Evolutionary conservation across 2,113 vertebrate species (phyloP), one percentile per base, ranked within the genome.

Genomic region (Callipepla squamata): DNA sequence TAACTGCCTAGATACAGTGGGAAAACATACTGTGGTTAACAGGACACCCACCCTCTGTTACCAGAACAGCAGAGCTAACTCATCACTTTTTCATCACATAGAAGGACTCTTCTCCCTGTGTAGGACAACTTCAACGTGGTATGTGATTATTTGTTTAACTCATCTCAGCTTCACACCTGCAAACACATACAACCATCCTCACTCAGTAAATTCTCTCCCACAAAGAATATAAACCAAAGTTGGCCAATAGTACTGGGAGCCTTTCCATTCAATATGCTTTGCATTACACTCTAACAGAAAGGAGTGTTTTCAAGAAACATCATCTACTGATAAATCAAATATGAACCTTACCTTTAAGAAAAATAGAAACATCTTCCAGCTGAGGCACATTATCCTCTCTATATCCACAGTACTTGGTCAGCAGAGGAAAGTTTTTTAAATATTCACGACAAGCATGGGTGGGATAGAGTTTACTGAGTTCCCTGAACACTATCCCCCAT

Each of bases 391-490:
- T 99, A 97, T 99, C 99, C 78, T 99, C 98, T 75, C 98, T 95
- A 95, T 99, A 99, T 77, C 99, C 99, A 61, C 99, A 99, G 86
- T 98, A 97, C 68, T 99, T 98, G 28, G 97, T 98, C 92, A 99
- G 98, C 92, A 99, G 96, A 44, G 99, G 99, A 48, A 99, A 98
- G 97, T 99, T 99, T 96, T 99, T 99, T 89, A 99, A 97, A 94
- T 99, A 99, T 74, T 99, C 99, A 34, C 93, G 98, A 95, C 99
- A 99, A 92, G 99, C 99, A 22, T 99, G 99, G 32, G 98, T 99
- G 4, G 99, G 99, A 80, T 99, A 99, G 44, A 99, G 98, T 90
- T 98, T 98, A 94, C 98, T 98, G 70, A 99, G 98, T 93, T 99
- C 99, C 51, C 98, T 98, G 96, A 99, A 99, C 8, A 99, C 98